Base-by-base conservation (phyloP, 2,888 invertebrate genomes). In the Diploptera punctata region DNA sequence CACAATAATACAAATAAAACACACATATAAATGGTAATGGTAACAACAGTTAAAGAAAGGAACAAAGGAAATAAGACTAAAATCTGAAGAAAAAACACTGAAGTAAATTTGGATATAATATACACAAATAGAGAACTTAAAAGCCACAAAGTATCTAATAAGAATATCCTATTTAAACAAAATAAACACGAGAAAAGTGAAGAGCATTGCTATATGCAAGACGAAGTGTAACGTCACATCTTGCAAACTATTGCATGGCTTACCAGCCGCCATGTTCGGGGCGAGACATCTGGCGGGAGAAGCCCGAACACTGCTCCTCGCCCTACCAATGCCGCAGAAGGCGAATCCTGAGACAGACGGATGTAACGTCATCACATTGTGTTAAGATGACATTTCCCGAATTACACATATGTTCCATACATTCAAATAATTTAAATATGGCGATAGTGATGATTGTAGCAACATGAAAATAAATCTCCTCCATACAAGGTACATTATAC, bases 201-300 rank as follows among this genome's bases (percentile, higher is more conserved):
- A 47, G 10, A 47, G 47, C 47, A 13, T 47, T 16, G 57, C 16
- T 29, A 57, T 57, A 29, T 57, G 57, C 57, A 57, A 57, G 57
- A 31, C 57, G 57, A 29, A 29, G 16, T 13, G 3, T 9, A 29
- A 3, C 26, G 5, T 57, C 16, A 2, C 57, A 57, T 57, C 57
- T 31, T 29, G 57, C 57, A 57, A 57, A 29, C 29, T 57, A 57
- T 57, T 57, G 57, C 57, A 57, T 57, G 71, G 71, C 74, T 74
- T 74, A 74, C 74, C 74, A 68, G 74, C 74, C 71, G 71, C 60
- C 52, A 44, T 18, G 44, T 43, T 60, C 44, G 69, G 43, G 69
- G 69, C 26, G 69, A 74, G 71, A 69, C 71, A 71, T 54, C 71
- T 71, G 67, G 43, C 62, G 70, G 70, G 70, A 52, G 67, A 67